Evolutionary conservation across 2,888 invertebrate genomes (phyloP), one percentile per base, ranked within the genome.

Genomic region (Yponomeuta malinellus): DNA sequence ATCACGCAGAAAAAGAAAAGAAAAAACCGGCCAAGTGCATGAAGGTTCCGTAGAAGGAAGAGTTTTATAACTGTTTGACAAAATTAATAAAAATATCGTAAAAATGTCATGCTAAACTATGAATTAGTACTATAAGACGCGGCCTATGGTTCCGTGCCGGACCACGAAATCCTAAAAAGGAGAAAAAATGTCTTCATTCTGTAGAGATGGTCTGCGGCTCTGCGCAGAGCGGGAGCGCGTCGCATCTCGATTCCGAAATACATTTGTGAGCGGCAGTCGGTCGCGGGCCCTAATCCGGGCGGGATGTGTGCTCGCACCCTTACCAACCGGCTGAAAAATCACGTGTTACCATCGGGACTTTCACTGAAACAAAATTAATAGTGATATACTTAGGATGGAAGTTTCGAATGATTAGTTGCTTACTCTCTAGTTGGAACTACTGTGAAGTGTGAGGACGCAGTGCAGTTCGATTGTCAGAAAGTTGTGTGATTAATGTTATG

Each of bases 171-270:
- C 29, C 12, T 33, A 33, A 65, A 65, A 33, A 65, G 33, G 65
- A 65, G 33, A 65, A 65, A 65, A 65, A 65, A 12, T 65, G 65
- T 65, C 65, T 29, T 33, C 33, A 65, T 65, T 33, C 33, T 65
- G 65, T 23, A 10, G 31, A 65, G 65, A 4, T 33, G 31, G 23
- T 23, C 23, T 23, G 23, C 23, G 23, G 23, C 10, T 65, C 65
- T 65, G 65, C 65, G 65, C 65, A 65, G 65, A 33, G 29, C 31
- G 65, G 52, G 52, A 59, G 52, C 52, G 52, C 52, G 52, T 59
- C 65, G 31, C 29, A 65, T 65, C 65, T 65, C 65, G 52, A 12
- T 3, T 12, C 65, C 15, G 23, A 65, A 65, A 65, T 65, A 65
- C 65, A 65, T 65, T 29, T 65, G 65, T 31, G 33, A 65, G 33